Evolutionary conservation across 2,113 vertebrate genomes (phyloP), one percentile per base, ranked within the genome.

Genomic region (Toxostoma redivivum): DNA sequence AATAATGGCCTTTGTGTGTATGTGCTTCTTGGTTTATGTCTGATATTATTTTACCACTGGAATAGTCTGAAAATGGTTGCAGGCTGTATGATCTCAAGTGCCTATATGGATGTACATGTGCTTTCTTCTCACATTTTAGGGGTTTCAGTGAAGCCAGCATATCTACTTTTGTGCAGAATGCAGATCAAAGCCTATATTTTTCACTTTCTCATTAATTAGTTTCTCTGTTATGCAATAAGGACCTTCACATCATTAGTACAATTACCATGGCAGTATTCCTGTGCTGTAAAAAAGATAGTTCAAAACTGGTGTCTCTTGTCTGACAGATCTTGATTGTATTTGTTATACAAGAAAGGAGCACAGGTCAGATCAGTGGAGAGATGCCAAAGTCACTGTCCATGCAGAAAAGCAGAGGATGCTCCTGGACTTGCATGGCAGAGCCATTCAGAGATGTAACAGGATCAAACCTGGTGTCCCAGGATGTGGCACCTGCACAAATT

Each of bases 131-230:
- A 2, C 16, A 6, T 64, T 73, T 60, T 33, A 53, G 31, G 56
- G 50, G 25, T 71, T 90, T 77, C n/a, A 51, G 69, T 84, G 72
- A 86, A 45, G 72, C 78, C 87, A 92, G 56, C 51, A 5, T n/a
- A 62, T 71, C 67, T 81, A 3, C 56, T 92, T 23, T 15, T 56
- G 50, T 73, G 33, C 60, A 73, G 88, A 92, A 66, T 17, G 38
- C 35, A 93, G 79, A 96, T 88, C 80, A 73, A 81, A 76, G 72
- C 57, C 76, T 84, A 1, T 93, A 78, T 81, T 88, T 88, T 96
- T 83, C 58, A 86, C 82, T 95, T 90, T 45, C 72, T 71, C 85
- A 86, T 88, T 92, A 88, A 86, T 95, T 93, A 90, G 45, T 76
- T 88, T 81, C 60, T 71, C 48, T 81, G 51, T 71, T 95, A 27